Conservation (phyloP, 2,113 vertebrate genomes). For the Eira barbara region DNA sequence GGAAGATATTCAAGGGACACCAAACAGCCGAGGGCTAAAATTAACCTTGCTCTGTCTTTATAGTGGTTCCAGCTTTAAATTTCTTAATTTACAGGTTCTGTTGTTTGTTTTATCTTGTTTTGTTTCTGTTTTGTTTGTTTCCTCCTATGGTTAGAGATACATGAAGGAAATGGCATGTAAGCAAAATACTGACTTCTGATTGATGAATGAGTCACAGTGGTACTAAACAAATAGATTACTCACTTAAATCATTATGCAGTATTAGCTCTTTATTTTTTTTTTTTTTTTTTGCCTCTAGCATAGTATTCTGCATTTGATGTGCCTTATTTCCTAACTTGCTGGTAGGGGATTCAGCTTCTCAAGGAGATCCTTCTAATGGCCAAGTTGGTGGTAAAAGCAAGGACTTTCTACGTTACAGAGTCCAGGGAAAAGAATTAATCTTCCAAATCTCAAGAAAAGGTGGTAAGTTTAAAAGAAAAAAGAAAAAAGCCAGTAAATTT, state of each 20-base stretch:
- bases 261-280: neutral
- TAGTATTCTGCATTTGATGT: neutral
- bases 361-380: neutral
- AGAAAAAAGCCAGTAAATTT: conserved; percentile 23
- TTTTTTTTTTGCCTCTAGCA: neutral
- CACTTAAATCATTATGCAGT: neutral
- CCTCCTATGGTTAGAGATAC: neutral
- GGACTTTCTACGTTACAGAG: neutral
- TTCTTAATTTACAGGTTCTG: neutral
- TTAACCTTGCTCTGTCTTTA: neutral
- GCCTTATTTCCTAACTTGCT: neutral
- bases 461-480: no score
- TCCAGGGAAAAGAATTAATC: neutral
- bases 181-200: neutral
- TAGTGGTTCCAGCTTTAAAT: neutral
- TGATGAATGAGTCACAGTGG: neutral
- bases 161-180: neutral
- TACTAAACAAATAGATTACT: conserved; percentile 1
- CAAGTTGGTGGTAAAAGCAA: neutral
- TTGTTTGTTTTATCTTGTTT: neutral
- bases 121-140: conserved; percentile 7
- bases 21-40: neutral
- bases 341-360: neutral
- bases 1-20: neutral
- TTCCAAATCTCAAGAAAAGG: conserved; percentile 7